Evolutionary conservation across 2,113 vertebrate species (phyloP), one percentile per base, ranked within the genome.

Genomic region (Calonectris borealis): DNA sequence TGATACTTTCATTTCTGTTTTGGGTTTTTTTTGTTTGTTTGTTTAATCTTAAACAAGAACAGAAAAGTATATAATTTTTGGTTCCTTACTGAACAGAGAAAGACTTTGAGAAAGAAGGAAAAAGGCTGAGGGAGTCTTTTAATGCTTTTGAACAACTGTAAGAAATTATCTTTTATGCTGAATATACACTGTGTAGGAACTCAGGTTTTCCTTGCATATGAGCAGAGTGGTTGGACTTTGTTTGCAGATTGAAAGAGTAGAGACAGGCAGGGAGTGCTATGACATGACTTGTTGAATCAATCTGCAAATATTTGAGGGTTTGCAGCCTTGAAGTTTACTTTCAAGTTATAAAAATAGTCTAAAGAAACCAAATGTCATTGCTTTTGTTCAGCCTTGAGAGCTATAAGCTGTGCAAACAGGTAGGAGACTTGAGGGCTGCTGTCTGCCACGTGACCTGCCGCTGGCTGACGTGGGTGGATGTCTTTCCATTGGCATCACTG

Each of bases 361-460:
- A 22, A 87, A 90, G 38, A 76, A 87, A 65, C 58, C 48, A 65
- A 9, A 73, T 75, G 65, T 49, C 34, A 71, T 80, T 93, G 81
- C 36, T 79, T 94, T 91, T 86, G 40, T 76, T 88, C 54, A 86
- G 69, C 83, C 57, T 84, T 90, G 72, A 94, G 69, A 79, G 54
- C 52, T 65, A 10, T 69, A 85, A 94, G 76, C 83, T 94, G 61
- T 76, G 88, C 90, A 86, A 95, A 91, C 54, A 96, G 86, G 77
- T 89, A 76, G 69, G 69, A 93, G 88, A 16, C 26, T 55, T 58
- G 42, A 52, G 64, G 25, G 72, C 69, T 88, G 64, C 55, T 48
- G 61, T 54, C 71, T 90, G 77, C 68, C 44, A 7, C 4, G 2
- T 54, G 77, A 57, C 40, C 51, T 82, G 26, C 44, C 17, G 0